Evolutionary conservation across 2,888 invertebrate genomes (phyloP).

Genomic region (Lamellibrachia satsuma): DNA sequence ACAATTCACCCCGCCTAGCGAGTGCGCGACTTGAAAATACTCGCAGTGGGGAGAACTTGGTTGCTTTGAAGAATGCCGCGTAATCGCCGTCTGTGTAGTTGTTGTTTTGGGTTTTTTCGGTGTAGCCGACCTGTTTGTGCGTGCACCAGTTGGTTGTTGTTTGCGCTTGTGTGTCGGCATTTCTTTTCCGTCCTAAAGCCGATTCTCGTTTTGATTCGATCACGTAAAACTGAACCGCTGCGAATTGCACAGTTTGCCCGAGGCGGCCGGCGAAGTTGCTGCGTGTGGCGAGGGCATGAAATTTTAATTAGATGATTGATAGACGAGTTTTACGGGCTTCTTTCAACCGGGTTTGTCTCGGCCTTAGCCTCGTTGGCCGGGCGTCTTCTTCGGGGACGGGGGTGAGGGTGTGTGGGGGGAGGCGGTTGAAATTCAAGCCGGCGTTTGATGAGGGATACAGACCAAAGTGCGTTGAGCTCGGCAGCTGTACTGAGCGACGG

Average conservation of each 20-base stretch:
- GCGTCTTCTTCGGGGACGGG: not conserved
- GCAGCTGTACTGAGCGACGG: not conserved
- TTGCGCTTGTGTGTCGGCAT: conserved; percentile 2
- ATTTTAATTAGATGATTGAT: conserved; percentile 13
- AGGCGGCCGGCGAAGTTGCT: not conserved
- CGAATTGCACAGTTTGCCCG: not conserved
- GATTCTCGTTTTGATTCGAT: not conserved
- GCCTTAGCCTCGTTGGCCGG: not conserved
- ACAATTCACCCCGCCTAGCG: not conserved
- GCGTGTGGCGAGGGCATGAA: not conserved
- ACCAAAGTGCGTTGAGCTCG: not conserved
- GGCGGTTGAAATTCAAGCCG: conserved; percentile 17
- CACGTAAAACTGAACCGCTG: not conserved
- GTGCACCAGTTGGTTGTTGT: not conserved
- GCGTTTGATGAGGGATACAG: not conserved
- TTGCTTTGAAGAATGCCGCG: not conserved
- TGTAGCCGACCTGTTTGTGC: not conserved
- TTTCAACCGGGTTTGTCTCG: not conserved
- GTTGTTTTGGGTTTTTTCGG: conserved; percentile 3
- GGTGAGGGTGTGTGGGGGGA: not conserved
- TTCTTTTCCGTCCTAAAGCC: not conserved
- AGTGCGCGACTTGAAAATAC: conserved; percentile 17
- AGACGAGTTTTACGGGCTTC: conserved; percentile 17
- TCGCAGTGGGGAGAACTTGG: conserved; percentile 5
- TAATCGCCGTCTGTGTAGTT: conserved; percentile 11